These are phyloP conservation scores for Micronycteris hirsuta DNA, from an alignment of 2,113 vertebrate species.

Conservation along the genomic window DNA sequence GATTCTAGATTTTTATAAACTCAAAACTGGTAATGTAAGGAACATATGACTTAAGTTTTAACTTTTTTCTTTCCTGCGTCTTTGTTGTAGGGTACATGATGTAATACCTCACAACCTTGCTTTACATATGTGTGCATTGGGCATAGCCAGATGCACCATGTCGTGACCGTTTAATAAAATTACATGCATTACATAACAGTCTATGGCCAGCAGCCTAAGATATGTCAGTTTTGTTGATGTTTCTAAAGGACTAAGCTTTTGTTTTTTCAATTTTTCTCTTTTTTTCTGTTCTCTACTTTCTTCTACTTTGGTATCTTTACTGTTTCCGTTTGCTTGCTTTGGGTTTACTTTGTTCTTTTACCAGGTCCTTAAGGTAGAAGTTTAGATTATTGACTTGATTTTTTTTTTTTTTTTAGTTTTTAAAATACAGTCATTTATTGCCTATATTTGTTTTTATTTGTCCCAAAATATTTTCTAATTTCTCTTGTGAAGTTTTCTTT, in stretches of 20 bases:
- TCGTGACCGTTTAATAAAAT: neutral
- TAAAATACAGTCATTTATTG: too few species aligned
- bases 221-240: neutral
- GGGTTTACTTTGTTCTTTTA: neutral
- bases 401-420: too few species aligned
- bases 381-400: too few species aligned
- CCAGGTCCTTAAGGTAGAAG: too few species aligned
- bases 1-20: slow-evolving; percentile 18
- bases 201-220: neutral
- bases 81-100: neutral
- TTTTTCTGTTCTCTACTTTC: neutral
- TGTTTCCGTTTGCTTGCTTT: neutral
- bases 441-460: too few species aligned
- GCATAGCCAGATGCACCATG: neutral
- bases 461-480: too few species aligned
- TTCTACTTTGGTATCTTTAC: neutral
- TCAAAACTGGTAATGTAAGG: neutral
- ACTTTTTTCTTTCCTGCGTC: neutral
- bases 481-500: too few species aligned
- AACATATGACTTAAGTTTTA: neutral
- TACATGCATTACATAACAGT: neutral
- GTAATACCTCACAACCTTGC: neutral
- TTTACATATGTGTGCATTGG: neutral
- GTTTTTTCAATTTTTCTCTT: neutral
- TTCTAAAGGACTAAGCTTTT: too few species aligned